Base-by-base conservation (phyloP, 2,797 vertebrate species). In the Squalus acanthias region DNA sequence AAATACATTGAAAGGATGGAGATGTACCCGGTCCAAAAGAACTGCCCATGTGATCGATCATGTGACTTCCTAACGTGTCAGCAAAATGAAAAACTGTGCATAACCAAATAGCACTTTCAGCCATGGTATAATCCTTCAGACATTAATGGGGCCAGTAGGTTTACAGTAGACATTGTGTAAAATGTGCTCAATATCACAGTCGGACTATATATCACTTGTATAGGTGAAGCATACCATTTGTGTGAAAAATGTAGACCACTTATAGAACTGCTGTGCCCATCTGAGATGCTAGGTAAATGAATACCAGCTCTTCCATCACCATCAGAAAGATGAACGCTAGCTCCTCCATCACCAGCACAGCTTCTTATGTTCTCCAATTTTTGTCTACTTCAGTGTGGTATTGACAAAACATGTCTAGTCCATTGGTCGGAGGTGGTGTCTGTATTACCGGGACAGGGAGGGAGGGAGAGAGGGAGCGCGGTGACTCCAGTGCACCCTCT, bases 191-290 rank as follows among this genome's bases (percentile, higher is more conserved):
- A 57, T 93, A 46, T 46, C 91, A 69, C n/a, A 67, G 65, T 69
- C 9, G 7, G 39, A 22, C 65, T 22, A 93, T 93, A 69, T 67
- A 93, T 93, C 91, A 93, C 17, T 93, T 93, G 63, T 22, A 46
- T n/a, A 67, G 6, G 20, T 67, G 91, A 93, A 93, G 63, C 63
- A 93, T 69, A 67, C n/a, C 65, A 93, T 46, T 93, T 69, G 8
- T 67, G 33, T 39, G 91, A 93, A 93, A 93, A 69, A 93, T 69
- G 63, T 69, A 67, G 65, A 93, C 63, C 63, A 93, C 63, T 69
- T 69, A 46, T 67, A 69, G 65, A 93, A 46, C n/a, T 12, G 33
- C 91, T 46, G 91, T 69, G 91, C 39, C 91, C 8, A 20, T 69
- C 65, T 93, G 91, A 46, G 39, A 93, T 26, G 63, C 91, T 69